phyloP scores from a whole-genome alignment of 1,140 invertebrate genomes.

The Ephestia elutella region DNA sequence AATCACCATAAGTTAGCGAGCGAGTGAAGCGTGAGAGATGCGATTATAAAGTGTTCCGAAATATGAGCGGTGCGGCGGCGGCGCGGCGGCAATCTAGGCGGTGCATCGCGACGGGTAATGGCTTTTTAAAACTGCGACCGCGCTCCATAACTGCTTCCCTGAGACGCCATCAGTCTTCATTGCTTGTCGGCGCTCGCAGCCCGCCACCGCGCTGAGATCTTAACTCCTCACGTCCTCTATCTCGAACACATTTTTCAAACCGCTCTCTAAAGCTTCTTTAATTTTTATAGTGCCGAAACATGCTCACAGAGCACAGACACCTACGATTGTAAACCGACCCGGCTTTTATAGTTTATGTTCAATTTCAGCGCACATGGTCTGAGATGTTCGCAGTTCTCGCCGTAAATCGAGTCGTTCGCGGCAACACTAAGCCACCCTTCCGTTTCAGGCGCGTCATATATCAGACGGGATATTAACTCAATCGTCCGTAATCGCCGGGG shows the following conservation, averaged over 20 bases:
- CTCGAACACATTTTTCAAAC: constrained; percentile 59
- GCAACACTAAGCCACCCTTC: constrained; percentile 42
- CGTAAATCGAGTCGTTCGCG: constrained; percentile 19
- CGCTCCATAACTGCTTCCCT: constrained; percentile 66
- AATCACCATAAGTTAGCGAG: constrained; percentile 73
- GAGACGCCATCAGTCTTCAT: constrained; percentile 72
- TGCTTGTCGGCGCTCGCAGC: constrained; percentile 62
- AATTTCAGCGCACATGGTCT: background rate
- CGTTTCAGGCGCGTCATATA: constrained; percentile 45
- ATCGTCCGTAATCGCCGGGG: constrained; percentile 53
- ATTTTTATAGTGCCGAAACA: constrained; percentile 25
- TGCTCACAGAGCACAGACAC: constrained; percentile 3
- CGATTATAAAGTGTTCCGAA: constrained; percentile 73
- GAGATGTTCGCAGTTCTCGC: background rate
- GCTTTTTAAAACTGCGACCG: constrained; percentile 73
- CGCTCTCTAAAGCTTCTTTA: constrained; percentile 37
- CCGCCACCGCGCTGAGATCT: constrained; percentile 47
- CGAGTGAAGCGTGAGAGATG: constrained; percentile 69
- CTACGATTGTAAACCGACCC: too few relatives aligned
- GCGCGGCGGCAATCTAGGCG: constrained; percentile 59
- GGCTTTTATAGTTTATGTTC: background rate
- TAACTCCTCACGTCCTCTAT: constrained; percentile 61
- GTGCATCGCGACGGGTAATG: constrained; percentile 69
- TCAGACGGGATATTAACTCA: constrained; percentile 60
- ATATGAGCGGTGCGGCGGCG: constrained; percentile 56